Conservation (phyloP, 1,140 invertebrate genomes). For the Lamellibrachia luymesi region DNA sequence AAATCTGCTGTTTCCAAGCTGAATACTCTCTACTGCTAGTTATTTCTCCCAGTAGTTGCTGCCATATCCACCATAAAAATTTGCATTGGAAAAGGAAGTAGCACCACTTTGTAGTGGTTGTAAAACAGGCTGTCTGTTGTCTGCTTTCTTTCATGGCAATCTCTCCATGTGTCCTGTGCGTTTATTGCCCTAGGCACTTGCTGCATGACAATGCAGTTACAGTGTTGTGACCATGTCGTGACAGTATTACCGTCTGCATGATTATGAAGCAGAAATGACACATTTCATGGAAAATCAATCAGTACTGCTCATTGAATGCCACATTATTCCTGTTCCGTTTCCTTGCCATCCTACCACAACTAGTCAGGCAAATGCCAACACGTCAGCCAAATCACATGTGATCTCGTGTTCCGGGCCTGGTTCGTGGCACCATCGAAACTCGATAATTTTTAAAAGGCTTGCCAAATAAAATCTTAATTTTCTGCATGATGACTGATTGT, state of each 20-base stretch:
- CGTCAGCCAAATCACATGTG: background rate
- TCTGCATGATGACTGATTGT: background rate
- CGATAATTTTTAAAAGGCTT: conserved; percentile 1
- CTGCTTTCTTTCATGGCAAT: background rate
- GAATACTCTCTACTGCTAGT: background rate
- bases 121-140: background rate
- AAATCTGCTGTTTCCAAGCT: background rate
- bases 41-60: background rate
- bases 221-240: background rate
- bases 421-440: background rate
- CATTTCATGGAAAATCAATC: background rate
- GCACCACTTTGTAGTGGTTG: background rate
- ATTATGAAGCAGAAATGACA: background rate
- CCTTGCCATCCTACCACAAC: background rate
- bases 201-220: background rate
- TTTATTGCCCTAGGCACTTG: background rate
- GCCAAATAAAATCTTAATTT: background rate
- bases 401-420: background rate
- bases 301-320: background rate
- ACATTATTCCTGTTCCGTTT: background rate
- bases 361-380: background rate
- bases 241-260: background rate
- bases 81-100: background rate
- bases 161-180: background rate
- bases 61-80: background rate